Conservation (phyloP, 2,797 vertebrate species). For the Anguilla marmorata region DNA sequence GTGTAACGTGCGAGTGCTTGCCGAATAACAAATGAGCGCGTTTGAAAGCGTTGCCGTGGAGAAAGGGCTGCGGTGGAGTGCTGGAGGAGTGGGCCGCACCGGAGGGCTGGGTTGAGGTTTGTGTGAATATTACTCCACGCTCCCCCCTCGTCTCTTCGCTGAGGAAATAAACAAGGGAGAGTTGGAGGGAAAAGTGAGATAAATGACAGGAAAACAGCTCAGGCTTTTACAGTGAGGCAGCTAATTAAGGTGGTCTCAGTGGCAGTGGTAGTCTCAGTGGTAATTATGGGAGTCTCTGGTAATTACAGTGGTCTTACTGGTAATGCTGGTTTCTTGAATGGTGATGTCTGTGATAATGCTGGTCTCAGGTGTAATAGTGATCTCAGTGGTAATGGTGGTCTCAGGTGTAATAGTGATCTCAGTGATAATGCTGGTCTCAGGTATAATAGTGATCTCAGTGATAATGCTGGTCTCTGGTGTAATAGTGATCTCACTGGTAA, state of each 20-base stretch:
- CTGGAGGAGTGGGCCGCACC: not conserved
- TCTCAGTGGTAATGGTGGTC: too few relatives aligned
- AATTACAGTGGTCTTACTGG: too few relatives aligned
- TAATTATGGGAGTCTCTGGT: not conserved
- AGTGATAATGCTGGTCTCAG: too few relatives aligned
- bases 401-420: too few relatives aligned
- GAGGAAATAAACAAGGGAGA: not conserved
- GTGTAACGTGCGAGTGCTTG: not conserved
- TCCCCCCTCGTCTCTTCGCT: not conserved
- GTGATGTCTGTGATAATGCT: too few relatives aligned
- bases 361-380: too few relatives aligned
- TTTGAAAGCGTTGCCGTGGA: not conserved
- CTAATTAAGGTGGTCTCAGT: not conserved
- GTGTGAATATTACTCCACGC: not conserved
- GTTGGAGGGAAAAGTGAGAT: not conserved
- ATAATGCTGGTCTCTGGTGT: too few relatives aligned
- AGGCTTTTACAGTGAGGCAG: not conserved
- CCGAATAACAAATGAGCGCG: not conserved
- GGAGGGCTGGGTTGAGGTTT: not conserved
- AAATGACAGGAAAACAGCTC: constrained; percentile 5
- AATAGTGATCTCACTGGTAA: too few relatives aligned
- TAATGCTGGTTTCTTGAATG: too few relatives aligned
- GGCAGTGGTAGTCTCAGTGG: not conserved
- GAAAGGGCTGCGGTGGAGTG: not conserved
- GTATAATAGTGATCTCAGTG: not conserved